Evolutionary conservation across 2,113 vertebrate genomes (phyloP).

Genomic region (Sylvilagus bachmani): DNA sequence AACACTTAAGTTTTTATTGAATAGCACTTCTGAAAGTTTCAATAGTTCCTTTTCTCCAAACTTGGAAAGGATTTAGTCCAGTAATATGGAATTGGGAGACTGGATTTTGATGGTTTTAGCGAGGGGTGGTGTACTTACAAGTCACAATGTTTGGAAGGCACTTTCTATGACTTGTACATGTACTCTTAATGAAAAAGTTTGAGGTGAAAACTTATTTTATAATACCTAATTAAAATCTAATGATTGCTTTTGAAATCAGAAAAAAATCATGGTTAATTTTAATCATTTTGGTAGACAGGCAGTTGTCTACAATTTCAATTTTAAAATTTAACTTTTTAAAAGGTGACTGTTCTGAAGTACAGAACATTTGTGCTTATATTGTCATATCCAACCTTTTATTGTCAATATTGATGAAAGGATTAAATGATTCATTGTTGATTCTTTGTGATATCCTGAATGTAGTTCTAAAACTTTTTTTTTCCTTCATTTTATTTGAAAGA

Average conservation of each 20-base stretch:
- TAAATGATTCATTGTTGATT: constrained; percentile 58
- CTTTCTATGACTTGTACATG: not conserved
- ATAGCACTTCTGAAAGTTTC: constrained; percentile 42
- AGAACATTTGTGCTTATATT: constrained; percentile 48
- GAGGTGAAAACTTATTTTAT: constrained; percentile 39
- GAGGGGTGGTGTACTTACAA: not conserved
- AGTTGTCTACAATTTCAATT: constrained; percentile 47
- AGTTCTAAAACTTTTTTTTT: not conserved
- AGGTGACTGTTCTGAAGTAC: not conserved
- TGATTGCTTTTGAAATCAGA: constrained; percentile 48
- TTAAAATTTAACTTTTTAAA: constrained; percentile 57
- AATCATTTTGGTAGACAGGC: constrained; percentile 14
- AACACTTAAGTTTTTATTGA: constrained; percentile 30
- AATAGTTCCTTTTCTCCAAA: not conserved
- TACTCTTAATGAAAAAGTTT: constrained; percentile 35
- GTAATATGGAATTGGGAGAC: not conserved
- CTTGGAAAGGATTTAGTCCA: constrained; percentile 32
- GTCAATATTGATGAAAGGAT: constrained; percentile 62
- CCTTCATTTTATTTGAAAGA: too few relatives aligned
- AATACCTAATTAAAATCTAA: constrained; percentile 43
- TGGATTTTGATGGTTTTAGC: constrained; percentile 19
- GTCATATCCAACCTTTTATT: constrained; percentile 25
- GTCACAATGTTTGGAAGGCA: constrained; percentile 17
- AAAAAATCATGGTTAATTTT: constrained; percentile 23
- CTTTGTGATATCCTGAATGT: constrained; percentile 41